A percentile compares a stretch with the other conserved stretches of the same genome.
These are phyloP conservation scores for rat (Rattus norvegicus) DNA, from an alignment of 2,113 vertebrate species.

Conservation along the genomic window GRCr8 NC_086020.1:167511501-167512000, in stretches of 20 bases:
- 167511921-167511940: not conserved
- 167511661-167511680: not conserved
- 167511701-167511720: not conserved
- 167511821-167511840: not conserved
- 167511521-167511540: not conserved
- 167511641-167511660: not conserved
- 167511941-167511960: not conserved
- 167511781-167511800: not conserved
- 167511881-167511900: not conserved
- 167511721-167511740: not conserved
- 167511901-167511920: not conserved
- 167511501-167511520: not conserved
- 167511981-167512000: too few relatives aligned
- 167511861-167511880: not conserved
- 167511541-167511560: not conserved
- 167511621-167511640: not conserved
- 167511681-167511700: not conserved
- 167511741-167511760: not conserved
- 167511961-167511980: too few relatives aligned
- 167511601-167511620: not conserved
- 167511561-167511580: not conserved
- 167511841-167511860: not conserved
- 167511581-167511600: not conserved
- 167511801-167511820: not conserved
- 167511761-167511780: not conserved